Evolutionary conservation across 2,888 invertebrate species (phyloP), one percentile per base, ranked within the genome.

Genomic region (Polydrusus cervinus): DNA sequence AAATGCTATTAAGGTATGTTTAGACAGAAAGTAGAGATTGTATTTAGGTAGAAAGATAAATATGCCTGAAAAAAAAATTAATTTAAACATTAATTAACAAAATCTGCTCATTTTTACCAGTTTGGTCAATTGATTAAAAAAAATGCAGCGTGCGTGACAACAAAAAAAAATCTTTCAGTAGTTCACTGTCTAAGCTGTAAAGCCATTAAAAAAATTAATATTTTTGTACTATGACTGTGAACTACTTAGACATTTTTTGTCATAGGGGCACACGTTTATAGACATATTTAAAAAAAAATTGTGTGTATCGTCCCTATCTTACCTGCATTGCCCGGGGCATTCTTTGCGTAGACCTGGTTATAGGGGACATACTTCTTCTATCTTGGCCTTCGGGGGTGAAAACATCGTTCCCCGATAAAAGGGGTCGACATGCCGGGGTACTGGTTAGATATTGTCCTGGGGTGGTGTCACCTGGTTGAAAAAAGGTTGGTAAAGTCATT

Each of bases 291-390:
- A n/a, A n/a, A n/a, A n/a, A n/a, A n/a, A n/a, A n/a, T n/a, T n/a
- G n/a, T n/a, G 34, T 3, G 1, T 34, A 34, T 8, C 10, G 7
- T 10, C 34, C 34, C n/a, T 34, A 14, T 66, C 69, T 70, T 64
- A 95, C 95, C 94, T 96, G 95, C 95, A 96, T 95, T 38, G 95
- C 93, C 85, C 93, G 94, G 0, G 94, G 92, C 92, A 96, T 92
- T 86, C 94, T 92, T 86, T 95, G 94, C 20, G 96, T 93, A 0
- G 95, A 95, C 81, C 95, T 93, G 0, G 95, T 95, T 70, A 96
- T 95, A 0, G 96, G 96, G 13, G 95, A 95, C 94, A 96, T 95
- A 47, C 95, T 95, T 49, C 93, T 93, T 80, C 94, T 89, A 75
- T 91, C 90, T 16, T 72, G 62, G 51, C 82, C 86, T 60, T 89